Base-by-base conservation (phyloP, 2,797 vertebrate species). In the Gallirallus australis region DNA sequence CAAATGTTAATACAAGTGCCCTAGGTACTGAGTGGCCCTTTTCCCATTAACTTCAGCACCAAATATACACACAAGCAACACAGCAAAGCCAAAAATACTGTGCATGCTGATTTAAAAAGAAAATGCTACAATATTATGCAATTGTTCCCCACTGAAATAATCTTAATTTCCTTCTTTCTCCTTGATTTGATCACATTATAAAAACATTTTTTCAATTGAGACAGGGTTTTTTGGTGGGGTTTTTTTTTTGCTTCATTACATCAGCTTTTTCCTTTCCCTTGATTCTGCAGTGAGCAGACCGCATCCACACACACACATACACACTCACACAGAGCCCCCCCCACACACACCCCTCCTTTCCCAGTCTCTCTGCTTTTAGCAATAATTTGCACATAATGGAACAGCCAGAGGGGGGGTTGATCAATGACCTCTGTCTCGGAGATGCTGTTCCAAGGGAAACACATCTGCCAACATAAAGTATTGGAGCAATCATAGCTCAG, bases 391-490 rank as follows among this genome's bases (percentile, higher is more conserved):
- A 98, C 98, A 98, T 98, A 98, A 98, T 98, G 98, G 98, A 98
- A 98, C 97, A 98, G 98, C 98, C 98, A 98, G 98, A 98, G 97
- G 97, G 98, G 97, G 97, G 97, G 93, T 98, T 98, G 98, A 98
- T 98, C 98, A 98, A 98, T 98, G 98, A 98, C 98, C 98, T 98
- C 98, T 98, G 98, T 98, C 98, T 98, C 97, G 0, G 98, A 98
- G 98, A 98, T 98, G 97, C 97, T 98, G 98, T 98, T 98, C 97
- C 98, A 98, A 98, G 98, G 98, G 98, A 98, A 98, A 98, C 98
- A 98, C 98, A 98, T 98, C 98, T 98, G 98, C 98, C 98, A 98
- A 98, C 98, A 98, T 98, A 98, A 98, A 98, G 98, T 98, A 98
- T 98, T 98, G 98, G 98, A 98, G 98, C 98, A 98, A 98, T 98